A percentile compares a stretch with the other conserved stretches of the same genome.
Conservation (phyloP, 2,797 vertebrate genomes). For the Lepidocolaptes lacrymiger region DNA sequence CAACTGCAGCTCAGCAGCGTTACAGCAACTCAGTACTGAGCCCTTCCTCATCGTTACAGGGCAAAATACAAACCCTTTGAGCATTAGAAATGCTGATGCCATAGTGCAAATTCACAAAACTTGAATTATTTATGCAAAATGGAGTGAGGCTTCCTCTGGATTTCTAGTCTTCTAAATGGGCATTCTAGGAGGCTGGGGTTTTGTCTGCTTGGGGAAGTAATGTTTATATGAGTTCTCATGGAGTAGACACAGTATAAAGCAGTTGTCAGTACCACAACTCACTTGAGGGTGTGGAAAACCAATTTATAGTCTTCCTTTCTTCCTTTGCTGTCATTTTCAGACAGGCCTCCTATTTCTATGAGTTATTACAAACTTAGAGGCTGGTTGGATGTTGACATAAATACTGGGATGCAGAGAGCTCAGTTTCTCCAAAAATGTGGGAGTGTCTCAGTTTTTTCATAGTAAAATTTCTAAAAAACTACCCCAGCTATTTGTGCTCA, state of each 20-base stretch:
- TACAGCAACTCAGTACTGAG: accelerated
- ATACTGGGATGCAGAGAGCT: background rate
- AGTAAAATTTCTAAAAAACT: background rate
- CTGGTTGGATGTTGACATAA: background rate
- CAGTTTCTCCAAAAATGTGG: background rate
- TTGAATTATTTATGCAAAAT: background rate
- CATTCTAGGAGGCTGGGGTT: background rate
- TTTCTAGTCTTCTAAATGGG: background rate
- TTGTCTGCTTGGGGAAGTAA: background rate
- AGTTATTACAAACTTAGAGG: background rate
- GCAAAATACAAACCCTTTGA: background rate
- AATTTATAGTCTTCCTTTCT: background rate
- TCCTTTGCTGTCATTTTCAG: background rate
- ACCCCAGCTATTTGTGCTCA: background rate
- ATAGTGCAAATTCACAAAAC: background rate
- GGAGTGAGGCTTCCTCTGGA: background rate
- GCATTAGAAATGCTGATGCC: background rate
- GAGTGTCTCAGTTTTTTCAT: background rate
- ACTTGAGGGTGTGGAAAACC: background rate
- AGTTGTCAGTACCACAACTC: background rate
- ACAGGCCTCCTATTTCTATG: background rate
- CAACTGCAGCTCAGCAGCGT: accelerated
- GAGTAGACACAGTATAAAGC: background rate
- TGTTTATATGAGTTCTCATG: background rate
- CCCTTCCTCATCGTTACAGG: accelerated